Evolutionary conservation across 2,888 invertebrate genomes (phyloP).

Genomic region (Andrena trimmerana): DNA sequence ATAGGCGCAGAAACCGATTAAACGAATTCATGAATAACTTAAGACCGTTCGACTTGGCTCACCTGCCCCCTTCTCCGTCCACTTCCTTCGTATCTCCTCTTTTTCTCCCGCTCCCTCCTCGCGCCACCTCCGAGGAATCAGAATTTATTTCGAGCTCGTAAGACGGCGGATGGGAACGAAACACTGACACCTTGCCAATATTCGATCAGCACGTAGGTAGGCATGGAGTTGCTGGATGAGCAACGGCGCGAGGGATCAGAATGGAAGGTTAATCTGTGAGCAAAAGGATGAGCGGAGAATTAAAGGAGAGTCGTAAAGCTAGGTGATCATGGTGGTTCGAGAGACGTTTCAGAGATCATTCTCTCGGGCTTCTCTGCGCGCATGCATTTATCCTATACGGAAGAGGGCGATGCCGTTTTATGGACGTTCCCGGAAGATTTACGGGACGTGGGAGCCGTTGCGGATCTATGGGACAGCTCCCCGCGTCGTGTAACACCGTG

Average conservation of each 20-base stretch:
- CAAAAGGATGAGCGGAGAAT: constrained; percentile 43
- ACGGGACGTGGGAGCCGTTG: constrained; percentile 37
- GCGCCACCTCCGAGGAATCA: background rate
- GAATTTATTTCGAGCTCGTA: constrained; percentile 56
- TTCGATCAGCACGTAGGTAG: background rate
- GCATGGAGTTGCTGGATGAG: background rate
- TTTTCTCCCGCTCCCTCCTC: constrained; percentile 3
- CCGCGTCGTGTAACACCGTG: constrained; percentile 11
- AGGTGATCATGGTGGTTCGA: background rate
- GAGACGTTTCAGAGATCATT: background rate
- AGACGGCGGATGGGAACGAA: constrained; percentile 48
- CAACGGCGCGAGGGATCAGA: background rate
- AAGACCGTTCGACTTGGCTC: constrained; percentile 75
- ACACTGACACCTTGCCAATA: constrained; percentile 49
- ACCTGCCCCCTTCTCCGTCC: constrained; percentile 75
- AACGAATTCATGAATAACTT: constrained; percentile 85
- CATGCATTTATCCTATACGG: constrained; percentile 39
- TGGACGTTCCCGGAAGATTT: constrained; percentile 51
- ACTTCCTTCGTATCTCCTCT: constrained; percentile 29
- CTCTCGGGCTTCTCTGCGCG: background rate
- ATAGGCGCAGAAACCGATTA: constrained; percentile 83
- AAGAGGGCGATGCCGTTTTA: constrained; percentile 51
- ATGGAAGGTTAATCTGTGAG: constrained; percentile 9
- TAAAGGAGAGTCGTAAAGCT: constrained; percentile 59
- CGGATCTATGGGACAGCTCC: constrained; percentile 2